phyloP scores from a whole-genome alignment of 2,113 vertebrate species.

The Corydoras sp. region DNA sequence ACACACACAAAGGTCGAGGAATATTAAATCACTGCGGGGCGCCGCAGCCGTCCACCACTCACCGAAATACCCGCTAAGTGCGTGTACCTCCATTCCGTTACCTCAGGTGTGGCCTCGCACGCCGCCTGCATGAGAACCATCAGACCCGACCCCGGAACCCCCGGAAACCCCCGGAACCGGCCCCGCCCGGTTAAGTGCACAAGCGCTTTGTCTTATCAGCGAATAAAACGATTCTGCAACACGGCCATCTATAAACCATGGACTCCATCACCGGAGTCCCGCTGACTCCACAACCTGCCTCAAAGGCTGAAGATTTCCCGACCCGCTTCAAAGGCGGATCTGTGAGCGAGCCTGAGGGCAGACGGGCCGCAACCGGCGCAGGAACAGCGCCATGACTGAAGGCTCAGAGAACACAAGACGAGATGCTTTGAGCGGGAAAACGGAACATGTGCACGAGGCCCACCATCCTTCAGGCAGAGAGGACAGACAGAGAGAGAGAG shows the following conservation, averaged over 20 bases:
- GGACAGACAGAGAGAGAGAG: not conserved
- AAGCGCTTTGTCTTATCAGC: too few species aligned
- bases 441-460: not conserved
- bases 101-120: too few species aligned
- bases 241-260: not conserved
- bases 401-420: too few species aligned
- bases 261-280: not conserved
- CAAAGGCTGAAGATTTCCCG: conserved; percentile 54
- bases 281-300: conserved; percentile 17
- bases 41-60: too few species aligned
- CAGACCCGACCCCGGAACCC: too few species aligned
- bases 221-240: not conserved
- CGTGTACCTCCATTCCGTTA: too few species aligned
- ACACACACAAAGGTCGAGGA: conserved; percentile 63
- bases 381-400: not conserved
- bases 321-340: conserved; percentile 26
- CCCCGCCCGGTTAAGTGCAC: too few species aligned
- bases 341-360: not conserved
- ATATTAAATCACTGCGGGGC: conserved; percentile 56
- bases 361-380: too few species aligned
- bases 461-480: not conserved
- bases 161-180: too few species aligned
- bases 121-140: too few species aligned
- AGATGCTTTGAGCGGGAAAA: too few species aligned
- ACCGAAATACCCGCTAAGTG: too few species aligned